Evolutionary conservation across 2,797 vertebrate species (phyloP).

Genomic region (Triplophysa yarkandensis): DNA sequence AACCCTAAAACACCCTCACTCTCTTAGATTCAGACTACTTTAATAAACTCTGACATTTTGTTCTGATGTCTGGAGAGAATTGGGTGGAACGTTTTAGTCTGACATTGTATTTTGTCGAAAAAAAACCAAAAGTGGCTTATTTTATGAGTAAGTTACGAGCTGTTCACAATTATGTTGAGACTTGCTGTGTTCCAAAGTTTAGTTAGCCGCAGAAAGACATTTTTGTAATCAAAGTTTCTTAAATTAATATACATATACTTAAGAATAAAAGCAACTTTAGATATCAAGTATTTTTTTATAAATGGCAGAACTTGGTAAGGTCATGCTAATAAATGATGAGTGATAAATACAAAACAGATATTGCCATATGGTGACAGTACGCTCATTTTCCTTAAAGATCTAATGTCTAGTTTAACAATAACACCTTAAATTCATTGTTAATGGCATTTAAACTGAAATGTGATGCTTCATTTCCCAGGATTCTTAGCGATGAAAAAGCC

Average conservation of each 20-base stretch:
- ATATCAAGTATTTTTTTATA: no score
- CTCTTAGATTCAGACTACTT: slow-evolving; percentile 17
- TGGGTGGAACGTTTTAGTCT: not conserved
- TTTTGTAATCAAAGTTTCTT: no score
- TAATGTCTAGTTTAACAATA: not conserved
- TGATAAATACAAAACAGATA: no score
- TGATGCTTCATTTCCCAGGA: not conserved
- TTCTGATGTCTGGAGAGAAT: slow-evolving; percentile 26
- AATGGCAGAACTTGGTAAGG: no score
- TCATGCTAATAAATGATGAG: no score
- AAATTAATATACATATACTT: no score
- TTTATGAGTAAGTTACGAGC: not conserved
- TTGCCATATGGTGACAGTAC: not conserved
- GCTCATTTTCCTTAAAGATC: no score
- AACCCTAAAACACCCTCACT: slow-evolving; percentile 58
- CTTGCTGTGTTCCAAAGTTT: not conserved
- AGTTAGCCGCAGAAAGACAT: no score
- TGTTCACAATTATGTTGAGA: not conserved
- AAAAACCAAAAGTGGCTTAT: slow-evolving; percentile 15
- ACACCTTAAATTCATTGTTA: not conserved
- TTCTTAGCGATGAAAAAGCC: not conserved
- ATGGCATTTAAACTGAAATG: not conserved
- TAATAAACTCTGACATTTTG: slow-evolving; percentile 42
- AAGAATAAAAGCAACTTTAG: no score
- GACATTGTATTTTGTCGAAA: slow-evolving; percentile 7